Base-by-base conservation (phyloP, 2,888 invertebrate genomes). In the Prosapia bicincta region DNA sequence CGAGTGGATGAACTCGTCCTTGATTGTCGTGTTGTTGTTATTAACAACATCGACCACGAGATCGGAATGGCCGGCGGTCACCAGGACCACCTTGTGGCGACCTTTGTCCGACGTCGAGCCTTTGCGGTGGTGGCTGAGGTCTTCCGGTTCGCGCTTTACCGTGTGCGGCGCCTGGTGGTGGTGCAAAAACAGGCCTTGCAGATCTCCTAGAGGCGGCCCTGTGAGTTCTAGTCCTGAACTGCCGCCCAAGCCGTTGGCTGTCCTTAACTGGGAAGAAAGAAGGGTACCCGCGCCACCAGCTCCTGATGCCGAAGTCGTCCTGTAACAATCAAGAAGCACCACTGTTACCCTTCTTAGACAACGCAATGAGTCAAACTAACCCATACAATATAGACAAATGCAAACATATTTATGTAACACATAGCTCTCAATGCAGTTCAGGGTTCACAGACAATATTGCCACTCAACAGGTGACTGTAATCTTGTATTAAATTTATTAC, bases 91-190 rank as follows among this genome's bases (percentile, higher is more conserved):
- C 71, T 76, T 76, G 69, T 76, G 78, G 15, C 80, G 66, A 20
- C 76, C 77, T 71, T 79, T 79, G 24, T 79, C 78, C 30, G 72
- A 66, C 43, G 77, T 77, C 69, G 76, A 72, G 20, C 74, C 69
- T 87, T 90, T 90, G 85, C 90, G 89, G 82, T 87, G 87, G 82
- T 87, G 87, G 88, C 92, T 93, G 81, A 93, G 88, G 85, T 93
- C 93, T 87, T 93, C 93, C 83, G 93, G 93, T 86, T 93, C 93
- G 85, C 93, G 89, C 87, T 93, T 93, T 85, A 93, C 91, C 84
- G 90, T 89, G 84, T 89, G 78, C 75, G 80, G 80, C 69, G 77
- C 80, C 23, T 78, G 79, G 69, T 79, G 79, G 54, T 80, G 81
- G 72, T 83, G 87, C 82, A 87, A 85, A 84, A 88, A 87, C 83